Evolutionary conservation across 2,113 vertebrate species (phyloP), one percentile per base, ranked within the genome.

Genomic region (Andinoacara biseriatus): DNA sequence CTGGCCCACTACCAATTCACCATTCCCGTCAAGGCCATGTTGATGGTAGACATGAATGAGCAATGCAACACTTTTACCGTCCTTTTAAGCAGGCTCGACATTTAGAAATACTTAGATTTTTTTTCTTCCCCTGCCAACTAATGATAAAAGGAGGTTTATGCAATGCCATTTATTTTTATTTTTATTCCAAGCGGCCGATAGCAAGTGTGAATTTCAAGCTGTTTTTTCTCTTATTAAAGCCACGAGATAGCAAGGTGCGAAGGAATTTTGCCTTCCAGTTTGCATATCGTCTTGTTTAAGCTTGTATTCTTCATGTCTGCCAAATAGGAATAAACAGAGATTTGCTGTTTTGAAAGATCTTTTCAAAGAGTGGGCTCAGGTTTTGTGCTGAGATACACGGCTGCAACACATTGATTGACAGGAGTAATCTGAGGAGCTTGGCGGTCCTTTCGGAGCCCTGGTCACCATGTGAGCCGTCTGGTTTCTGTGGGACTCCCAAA

Each of bases 351-450:
- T 89, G 75, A 88, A 85, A 80, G 85, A 84, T 81, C 58, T 63
- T 76, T 80, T 84, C 69, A 89, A 78, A 82, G 72, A 52, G 35
- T 33, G 83, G 58, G 81, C 84, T 80, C 56, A 75, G 89, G 82
- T 90, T 87, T 84, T 82, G 62, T 80, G 81, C 74, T 59, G 82
- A 61, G 65, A 80, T 46, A 62, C 83, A 54, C 10, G 5, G 57
- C 58, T 75, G 67, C 57, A 81, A 54, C 78, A 17, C 62, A 35
- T 14, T 92, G 92, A 91, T 84, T 93, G 91, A 91, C 91, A 91
- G 84, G 87, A 18, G 87, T 88, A 89, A 89, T 88, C 86, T 82
- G 76, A 93, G 83, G 61, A 82, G 89, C 89, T 78, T 61, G 82
- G 56, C 43, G 80, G 87, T 59, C 87, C 84, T 85, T 20, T 69